phyloP scores from a whole-genome alignment of 1,140 invertebrate species.

The Zeugodacus cucurbitae region DNA sequence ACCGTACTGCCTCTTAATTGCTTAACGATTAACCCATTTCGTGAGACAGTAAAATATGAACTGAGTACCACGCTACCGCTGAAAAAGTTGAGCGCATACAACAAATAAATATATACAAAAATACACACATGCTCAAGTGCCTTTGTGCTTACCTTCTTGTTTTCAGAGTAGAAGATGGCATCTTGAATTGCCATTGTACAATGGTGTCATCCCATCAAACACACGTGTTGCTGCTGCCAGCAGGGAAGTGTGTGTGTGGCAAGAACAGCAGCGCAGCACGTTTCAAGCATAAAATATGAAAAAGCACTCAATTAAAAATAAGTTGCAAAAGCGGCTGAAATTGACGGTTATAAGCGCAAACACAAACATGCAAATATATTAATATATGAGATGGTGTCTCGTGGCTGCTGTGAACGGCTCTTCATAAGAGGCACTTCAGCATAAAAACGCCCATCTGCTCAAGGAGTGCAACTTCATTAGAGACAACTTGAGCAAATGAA shows the following conservation, averaged over 20 bases:
- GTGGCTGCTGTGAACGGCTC: neutral
- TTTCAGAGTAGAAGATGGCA: neutral
- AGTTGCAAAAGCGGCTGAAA: neutral
- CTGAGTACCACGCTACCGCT: neutral
- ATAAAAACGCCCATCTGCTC: neutral
- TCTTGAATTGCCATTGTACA: neutral
- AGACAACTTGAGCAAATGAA: constrained; percentile 38
- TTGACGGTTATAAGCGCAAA: neutral
- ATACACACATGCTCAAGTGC: neutral
- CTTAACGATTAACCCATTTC: neutral
- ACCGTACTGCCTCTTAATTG: neutral
- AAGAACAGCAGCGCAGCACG: neutral
- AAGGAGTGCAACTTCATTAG: neutral
- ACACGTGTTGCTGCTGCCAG: neutral
- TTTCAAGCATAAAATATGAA: constrained; percentile 3
- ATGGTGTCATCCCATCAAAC: neutral
- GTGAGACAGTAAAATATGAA: neutral
- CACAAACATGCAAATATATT: neutral
- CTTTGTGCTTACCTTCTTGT: neutral
- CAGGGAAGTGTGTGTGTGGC: neutral
- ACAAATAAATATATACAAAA: neutral
- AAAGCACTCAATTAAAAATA: constrained; percentile 23
- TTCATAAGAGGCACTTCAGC: neutral
- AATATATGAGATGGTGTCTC: neutral
- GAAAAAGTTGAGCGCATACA: neutral